A percentile compares a stretch with the other conserved stretches of the same genome.
Conservation (phyloP, 2,113 vertebrate genomes). For the Zingel zingel region DNA sequence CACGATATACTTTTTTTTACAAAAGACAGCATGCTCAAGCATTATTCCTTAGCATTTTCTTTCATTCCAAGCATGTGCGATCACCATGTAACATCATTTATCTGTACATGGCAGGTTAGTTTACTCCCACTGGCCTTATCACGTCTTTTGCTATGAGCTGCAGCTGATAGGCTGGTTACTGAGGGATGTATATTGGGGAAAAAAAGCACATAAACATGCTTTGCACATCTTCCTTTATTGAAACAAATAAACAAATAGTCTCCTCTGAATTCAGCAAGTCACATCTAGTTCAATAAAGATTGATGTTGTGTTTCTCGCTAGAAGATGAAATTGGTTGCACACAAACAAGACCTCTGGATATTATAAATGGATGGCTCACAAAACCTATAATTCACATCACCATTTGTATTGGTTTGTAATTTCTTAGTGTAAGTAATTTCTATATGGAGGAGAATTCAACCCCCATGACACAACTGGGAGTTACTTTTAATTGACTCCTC, state of each 20-base stretch:
- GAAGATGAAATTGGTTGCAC: background rate
- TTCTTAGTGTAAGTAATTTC: background rate
- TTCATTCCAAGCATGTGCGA: background rate
- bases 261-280: slow-evolving; percentile 10
- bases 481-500: slow-evolving; percentile 1
- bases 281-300: slow-evolving; percentile 5
- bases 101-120: slow-evolving; percentile 28
- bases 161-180: slow-evolving; percentile 33
- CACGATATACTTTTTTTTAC: slow-evolving; percentile 32
- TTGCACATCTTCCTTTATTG: background rate
- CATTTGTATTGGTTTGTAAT: slow-evolving; percentile 1
- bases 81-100: slow-evolving; percentile 5
- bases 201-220: background rate
- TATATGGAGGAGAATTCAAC: background rate
- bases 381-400: slow-evolving; percentile 3
- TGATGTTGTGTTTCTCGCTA: background rate
- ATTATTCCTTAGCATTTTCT: slow-evolving; percentile 40
- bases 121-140: slow-evolving; percentile 37
- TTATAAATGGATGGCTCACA: slow-evolving; percentile 15
- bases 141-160: slow-evolving; percentile 12
- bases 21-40: slow-evolving; percentile 39
- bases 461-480: background rate
- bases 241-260: slow-evolving; percentile 17
- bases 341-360: slow-evolving; percentile 22
- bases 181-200: background rate